Evolutionary conservation across 2,888 invertebrate species (phyloP).

Genomic region (Nyleta sp.): DNA sequence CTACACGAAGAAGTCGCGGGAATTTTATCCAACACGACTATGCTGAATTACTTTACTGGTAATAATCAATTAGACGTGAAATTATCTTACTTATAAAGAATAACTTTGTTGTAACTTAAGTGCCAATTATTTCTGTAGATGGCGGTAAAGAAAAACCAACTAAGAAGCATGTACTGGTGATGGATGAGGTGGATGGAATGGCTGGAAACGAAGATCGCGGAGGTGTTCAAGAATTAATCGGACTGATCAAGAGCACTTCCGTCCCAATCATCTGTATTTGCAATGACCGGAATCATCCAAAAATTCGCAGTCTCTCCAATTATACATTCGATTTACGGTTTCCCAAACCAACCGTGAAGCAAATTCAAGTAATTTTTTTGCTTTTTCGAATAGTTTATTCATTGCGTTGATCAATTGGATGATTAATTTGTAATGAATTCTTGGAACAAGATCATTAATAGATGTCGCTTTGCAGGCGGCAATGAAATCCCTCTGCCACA

Average conservation of each 20-base stretch:
- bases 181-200: conserved; percentile 99
- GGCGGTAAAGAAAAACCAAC: conserved; percentile 68
- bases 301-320: conserved; percentile 96
- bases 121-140: conserved; percentile 39
- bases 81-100: background rate
- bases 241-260: conserved; percentile 93
- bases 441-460: too few species aligned
- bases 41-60: conserved; percentile 89
- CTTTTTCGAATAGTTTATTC: too few species aligned
- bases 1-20: conserved; percentile 93
- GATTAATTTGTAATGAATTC: too few species aligned
- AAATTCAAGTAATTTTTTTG: too few species aligned
- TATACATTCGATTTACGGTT: conserved; percentile 97
- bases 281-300: conserved; percentile 96
- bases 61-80: conserved; percentile 51
- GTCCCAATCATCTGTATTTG: conserved; percentile 98
- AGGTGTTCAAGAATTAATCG: conserved; percentile 97
- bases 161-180: conserved; percentile 94
- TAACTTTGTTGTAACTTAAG: background rate
- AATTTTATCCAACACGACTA: conserved; percentile 89
- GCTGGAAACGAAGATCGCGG: conserved; percentile 99
- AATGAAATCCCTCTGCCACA: conserved; percentile 95
- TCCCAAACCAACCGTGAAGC: conserved; percentile 90
- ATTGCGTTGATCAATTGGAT: too few species aligned
- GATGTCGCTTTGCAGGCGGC: conserved; percentile 89